A percentile compares a stretch with the other conserved stretches of the same genome.
phyloP scores from a whole-genome alignment of 2,888 invertebrate species.

The Folsomia candida region DNA sequence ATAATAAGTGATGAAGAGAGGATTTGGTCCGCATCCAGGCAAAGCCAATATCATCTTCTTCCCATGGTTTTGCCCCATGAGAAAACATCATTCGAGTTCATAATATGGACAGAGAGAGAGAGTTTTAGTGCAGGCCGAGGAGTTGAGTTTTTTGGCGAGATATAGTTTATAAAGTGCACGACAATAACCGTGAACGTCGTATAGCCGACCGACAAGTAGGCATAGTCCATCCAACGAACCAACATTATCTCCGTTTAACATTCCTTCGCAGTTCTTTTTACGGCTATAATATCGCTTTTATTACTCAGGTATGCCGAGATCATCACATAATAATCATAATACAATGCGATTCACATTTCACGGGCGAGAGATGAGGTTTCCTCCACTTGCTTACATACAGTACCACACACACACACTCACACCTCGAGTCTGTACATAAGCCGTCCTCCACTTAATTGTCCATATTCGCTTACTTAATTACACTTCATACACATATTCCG shows the following conservation, averaged over 20 bases:
- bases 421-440: background rate
- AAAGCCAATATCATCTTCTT: background rate
- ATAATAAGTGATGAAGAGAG: background rate
- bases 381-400: background rate
- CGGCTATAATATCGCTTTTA: conserved; percentile 16
- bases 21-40: background rate
- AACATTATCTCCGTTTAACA: conserved; percentile 9
- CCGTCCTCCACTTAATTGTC: background rate
- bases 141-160: background rate
- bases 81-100: background rate
- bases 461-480: background rate
- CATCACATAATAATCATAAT: conserved; percentile 21
- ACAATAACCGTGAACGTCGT: conserved; percentile 6
- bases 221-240: background rate
- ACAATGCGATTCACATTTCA: background rate
- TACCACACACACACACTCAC: background rate
- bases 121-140: too few species aligned
- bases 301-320: conserved; percentile 13
- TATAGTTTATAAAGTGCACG: background rate
- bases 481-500: background rate
- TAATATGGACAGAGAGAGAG: background rate
- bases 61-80: background rate
- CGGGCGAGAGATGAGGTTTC: background rate
- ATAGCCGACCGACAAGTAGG: background rate
- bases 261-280: conserved; percentile 16